Conservation (phyloP, 1,140 invertebrate species). For the Drosophila ananassae region DNA sequence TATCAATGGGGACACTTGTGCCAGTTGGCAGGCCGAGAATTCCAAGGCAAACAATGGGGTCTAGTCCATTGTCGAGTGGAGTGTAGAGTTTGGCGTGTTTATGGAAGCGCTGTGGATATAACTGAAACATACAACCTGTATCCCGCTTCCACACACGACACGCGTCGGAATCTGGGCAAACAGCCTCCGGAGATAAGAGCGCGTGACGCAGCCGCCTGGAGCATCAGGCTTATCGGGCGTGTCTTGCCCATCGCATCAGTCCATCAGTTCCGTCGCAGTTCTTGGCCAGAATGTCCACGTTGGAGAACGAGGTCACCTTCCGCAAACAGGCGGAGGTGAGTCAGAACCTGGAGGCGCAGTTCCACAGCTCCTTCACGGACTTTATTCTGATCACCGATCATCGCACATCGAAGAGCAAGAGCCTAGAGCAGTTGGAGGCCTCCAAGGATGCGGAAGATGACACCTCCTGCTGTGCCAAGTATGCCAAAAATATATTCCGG, state of each 20-base stretch:
- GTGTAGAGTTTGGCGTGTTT: constrained; percentile 23
- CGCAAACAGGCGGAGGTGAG: constrained; percentile 71
- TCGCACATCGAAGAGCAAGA: constrained; percentile 71
- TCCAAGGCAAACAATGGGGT: constrained; percentile 29
- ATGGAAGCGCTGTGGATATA: constrained; percentile 50
- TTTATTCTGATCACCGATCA: constrained; percentile 77
- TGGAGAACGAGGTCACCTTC: constrained; percentile 73
- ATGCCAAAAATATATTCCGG: constrained; percentile 54
- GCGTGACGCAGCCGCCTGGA: constrained; percentile 47
- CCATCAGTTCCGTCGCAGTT: constrained; percentile 45
- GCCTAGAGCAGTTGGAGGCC: constrained; percentile 68
- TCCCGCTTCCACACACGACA: constrained; percentile 62
- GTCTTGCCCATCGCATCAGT: constrained; percentile 31
- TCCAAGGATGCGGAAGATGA: constrained; percentile 36
- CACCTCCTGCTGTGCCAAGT: constrained; percentile 45
- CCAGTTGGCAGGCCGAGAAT: constrained; percentile 50
- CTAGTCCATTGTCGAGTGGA: constrained; percentile 32
- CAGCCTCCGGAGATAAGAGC: constrained; percentile 62
- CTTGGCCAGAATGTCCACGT: constrained; percentile 68
- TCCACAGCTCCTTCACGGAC: constrained; percentile 66
- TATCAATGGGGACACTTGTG: constrained; percentile 63
- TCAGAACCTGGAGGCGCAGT: constrained; percentile 63
- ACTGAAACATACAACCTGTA: constrained; percentile 73
- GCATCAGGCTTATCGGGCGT: constrained; percentile 54
- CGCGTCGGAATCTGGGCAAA: constrained; percentile 54